Evolutionary conservation across 2,888 invertebrate genomes (phyloP), one percentile per base, ranked within the genome.

Genomic region (Digitonthophagus gazella): DNA sequence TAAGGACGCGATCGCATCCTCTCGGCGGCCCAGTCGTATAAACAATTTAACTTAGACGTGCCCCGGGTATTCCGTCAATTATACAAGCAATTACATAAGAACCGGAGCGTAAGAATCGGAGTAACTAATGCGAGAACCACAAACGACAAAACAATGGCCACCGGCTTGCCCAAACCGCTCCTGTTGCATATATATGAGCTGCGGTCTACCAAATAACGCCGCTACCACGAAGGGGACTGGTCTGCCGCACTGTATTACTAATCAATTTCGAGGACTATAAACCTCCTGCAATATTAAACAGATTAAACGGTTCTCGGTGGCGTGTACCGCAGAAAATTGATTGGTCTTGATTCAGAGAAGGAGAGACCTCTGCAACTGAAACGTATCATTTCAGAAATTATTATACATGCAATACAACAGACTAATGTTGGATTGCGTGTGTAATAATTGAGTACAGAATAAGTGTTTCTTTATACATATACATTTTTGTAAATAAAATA

Each of bases 261-360:
- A 69, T 69, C 68, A 69, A 69, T 69, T 69, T 22, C 54, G 19
- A 61, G 18, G 66, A 66, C 65, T 18, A 68, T 65, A 68, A 65
- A 65, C 28, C 63, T 54, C 61, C 63, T 61, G 65, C 61, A 66
- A 58, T 65, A 68, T 68, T 65, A 68, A 65, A 65, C 58, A 58
- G 65, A 65, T 68, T 68, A 68, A 65, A 58, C 65, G 58, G 58
- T 18, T 58, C 58, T 54, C 15, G 58, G 44, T 57, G 58, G 15
- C 54, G 55, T 58, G 20, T 20, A 19, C 61, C 19, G 19, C 18
- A 16, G 16, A 61, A 61, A 61, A 61, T 61, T 61, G 61, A 61
- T 61, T 20, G 61, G 61, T 61, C 28, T 44, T 44, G 28, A 44
- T 44, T 44, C 28, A 8, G 8, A 11, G 11, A 44, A 44, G 28